phyloP scores from a whole-genome alignment of 1,140 invertebrate genomes.

The Drosophila kurseongensis region DNA sequence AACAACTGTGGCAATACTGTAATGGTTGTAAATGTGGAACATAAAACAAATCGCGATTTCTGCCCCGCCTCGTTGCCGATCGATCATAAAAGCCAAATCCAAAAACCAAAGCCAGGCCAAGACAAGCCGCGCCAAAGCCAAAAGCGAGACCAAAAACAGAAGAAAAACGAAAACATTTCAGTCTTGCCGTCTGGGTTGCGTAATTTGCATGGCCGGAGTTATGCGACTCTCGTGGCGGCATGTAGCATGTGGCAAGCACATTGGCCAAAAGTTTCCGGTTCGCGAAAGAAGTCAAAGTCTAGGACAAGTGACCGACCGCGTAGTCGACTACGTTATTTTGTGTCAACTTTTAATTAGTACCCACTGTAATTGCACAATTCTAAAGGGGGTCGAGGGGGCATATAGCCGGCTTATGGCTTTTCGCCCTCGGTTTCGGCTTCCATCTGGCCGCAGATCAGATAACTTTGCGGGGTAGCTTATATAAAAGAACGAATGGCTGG shows the following conservation, averaged over 20 bases:
- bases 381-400: background rate
- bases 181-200: slow-evolving; percentile 58
- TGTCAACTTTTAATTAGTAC: slow-evolving; percentile 53
- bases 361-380: slow-evolving; percentile 37
- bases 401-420: slow-evolving; percentile 28
- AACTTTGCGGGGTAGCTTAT: slow-evolving; percentile 5
- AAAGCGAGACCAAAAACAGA: slow-evolving; percentile 29
- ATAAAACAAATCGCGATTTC: slow-evolving; percentile 79
- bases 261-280: slow-evolving; percentile 68
- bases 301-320: slow-evolving; percentile 64
- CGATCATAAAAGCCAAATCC: slow-evolving; percentile 69
- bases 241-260: slow-evolving; percentile 66
- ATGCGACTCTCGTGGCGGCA: slow-evolving; percentile 46
- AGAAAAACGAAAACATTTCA: slow-evolving; percentile 59
- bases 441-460: slow-evolving; percentile 32
- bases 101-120: slow-evolving; percentile 25
- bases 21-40: slow-evolving; percentile 76
- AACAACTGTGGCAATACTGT: slow-evolving; percentile 47
- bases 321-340: slow-evolving; percentile 15
- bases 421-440: slow-evolving; percentile 4
- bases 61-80: slow-evolving; percentile 71
- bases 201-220: slow-evolving; percentile 73
- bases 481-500: slow-evolving; percentile 16
- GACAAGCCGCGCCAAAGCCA: slow-evolving; percentile 11
- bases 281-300: slow-evolving; percentile 75